phyloP scores from a whole-genome alignment of 2,888 invertebrate species.

The Erebia epiphron region DNA sequence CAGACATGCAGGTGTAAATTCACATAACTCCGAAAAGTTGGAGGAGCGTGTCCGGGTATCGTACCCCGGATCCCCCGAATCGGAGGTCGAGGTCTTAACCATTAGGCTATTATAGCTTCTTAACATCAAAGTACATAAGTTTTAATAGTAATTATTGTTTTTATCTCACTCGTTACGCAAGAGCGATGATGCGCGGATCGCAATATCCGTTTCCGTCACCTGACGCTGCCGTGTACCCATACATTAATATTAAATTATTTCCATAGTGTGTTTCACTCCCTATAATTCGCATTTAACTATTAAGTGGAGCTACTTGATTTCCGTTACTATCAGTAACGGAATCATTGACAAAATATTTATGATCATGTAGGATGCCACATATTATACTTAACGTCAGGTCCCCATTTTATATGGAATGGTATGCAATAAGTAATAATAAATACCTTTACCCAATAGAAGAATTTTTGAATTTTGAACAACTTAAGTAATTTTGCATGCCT shows the following conservation, averaged over 20 bases:
- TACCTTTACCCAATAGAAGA: too few species aligned
- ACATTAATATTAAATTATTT: slow-evolving; percentile 70
- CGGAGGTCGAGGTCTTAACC: too few species aligned
- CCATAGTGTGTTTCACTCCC: slow-evolving; percentile 56
- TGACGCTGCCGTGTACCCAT: slow-evolving; percentile 39
- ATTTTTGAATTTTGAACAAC: too few species aligned
- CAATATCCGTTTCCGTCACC: slow-evolving; percentile 42
- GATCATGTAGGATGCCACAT: neutral
- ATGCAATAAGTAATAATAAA: too few species aligned
- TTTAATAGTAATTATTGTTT: slow-evolving; percentile 32
- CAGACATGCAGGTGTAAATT: too few species aligned
- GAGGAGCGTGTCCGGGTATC: too few species aligned
- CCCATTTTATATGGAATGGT: too few species aligned
- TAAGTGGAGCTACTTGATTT: neutral
- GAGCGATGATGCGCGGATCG: slow-evolving; percentile 38
- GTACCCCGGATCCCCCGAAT: too few species aligned
- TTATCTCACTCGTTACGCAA: slow-evolving; percentile 43
- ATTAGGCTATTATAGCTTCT: too few species aligned
- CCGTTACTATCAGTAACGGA: neutral
- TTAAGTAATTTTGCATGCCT: too few species aligned
- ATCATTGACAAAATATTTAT: neutral
- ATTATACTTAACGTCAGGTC: too few species aligned
- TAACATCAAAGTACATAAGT: neutral
- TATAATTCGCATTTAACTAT: neutral
- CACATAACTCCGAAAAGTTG: too few species aligned